These are phyloP conservation scores for Ichneumoninae sp. DNA, from an alignment of 2,888 invertebrate species.

Conservation along the genomic window DNA sequence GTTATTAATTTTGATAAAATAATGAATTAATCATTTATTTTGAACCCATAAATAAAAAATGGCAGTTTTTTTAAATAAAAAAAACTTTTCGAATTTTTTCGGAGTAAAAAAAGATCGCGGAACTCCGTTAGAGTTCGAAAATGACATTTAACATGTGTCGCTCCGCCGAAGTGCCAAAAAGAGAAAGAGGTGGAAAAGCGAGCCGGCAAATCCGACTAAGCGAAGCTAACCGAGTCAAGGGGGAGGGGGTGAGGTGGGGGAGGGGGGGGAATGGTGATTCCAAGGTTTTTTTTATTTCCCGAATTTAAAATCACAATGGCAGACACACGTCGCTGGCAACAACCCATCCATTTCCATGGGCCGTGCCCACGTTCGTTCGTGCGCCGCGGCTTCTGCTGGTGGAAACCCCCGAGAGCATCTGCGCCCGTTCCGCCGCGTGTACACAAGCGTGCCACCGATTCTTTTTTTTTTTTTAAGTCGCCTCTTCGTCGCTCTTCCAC, in stretches of 20 bases:
- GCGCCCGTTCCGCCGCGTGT: slow-evolving; percentile 68
- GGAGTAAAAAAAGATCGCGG: too few relatives aligned
- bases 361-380: slow-evolving; percentile 59
- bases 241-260: neutral
- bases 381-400: slow-evolving; percentile 65
- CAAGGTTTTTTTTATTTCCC: slow-evolving; percentile 49
- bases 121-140: neutral
- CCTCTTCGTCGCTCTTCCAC: slow-evolving; percentile 16
- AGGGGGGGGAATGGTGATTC: slow-evolving; percentile 6
- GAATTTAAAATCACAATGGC: slow-evolving; percentile 84
- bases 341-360: slow-evolving; percentile 72
- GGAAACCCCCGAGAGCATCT: slow-evolving; percentile 61
- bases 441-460: slow-evolving; percentile 63
- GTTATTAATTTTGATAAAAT: too few relatives aligned
- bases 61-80: too few relatives aligned
- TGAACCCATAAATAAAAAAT: too few relatives aligned
- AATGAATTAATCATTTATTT: too few relatives aligned
- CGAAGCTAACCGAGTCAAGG: slow-evolving; percentile 2
- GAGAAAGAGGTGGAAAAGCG: neutral
- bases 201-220: slow-evolving; percentile 6
- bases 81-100: too few relatives aligned
- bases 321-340: slow-evolving; percentile 79
- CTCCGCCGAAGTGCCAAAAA: neutral
- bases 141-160: neutral
- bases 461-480: neutral